These are phyloP conservation scores for Eurytoma adleriae DNA, from an alignment of 2,888 invertebrate species.

Conservation along the genomic window DNA sequence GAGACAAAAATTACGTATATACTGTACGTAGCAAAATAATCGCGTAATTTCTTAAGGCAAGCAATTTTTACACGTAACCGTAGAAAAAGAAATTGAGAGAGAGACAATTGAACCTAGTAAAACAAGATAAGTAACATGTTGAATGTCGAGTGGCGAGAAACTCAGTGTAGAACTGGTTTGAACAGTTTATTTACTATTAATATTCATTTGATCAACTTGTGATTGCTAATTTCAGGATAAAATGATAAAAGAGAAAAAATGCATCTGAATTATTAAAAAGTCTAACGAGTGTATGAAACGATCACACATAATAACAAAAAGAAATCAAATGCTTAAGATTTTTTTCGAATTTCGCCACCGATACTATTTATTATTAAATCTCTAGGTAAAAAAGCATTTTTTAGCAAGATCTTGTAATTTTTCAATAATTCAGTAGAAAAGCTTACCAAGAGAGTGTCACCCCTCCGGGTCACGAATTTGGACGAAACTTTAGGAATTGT, in stretches of 20 bases:
- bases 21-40: slow-evolving; percentile 38
- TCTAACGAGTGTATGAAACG: slow-evolving; percentile 32
- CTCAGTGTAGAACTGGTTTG: slow-evolving; percentile 44
- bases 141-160: slow-evolving; percentile 58
- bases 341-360: background rate
- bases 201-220: slow-evolving; percentile 22
- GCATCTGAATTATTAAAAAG: slow-evolving; percentile 51
- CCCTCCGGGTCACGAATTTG: too few relatives aligned
- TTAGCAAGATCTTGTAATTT: slow-evolving; percentile 35
- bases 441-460: too few relatives aligned
- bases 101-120: background rate
- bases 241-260: slow-evolving; percentile 22
- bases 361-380: slow-evolving; percentile 28
- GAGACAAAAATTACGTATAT: slow-evolving; percentile 23
- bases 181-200: slow-evolving; percentile 27
- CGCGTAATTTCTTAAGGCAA: slow-evolving; percentile 49
- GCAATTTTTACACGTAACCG: slow-evolving; percentile 53
- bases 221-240: slow-evolving; percentile 7
- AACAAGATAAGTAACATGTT: slow-evolving; percentile 43
- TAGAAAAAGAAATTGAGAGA: slow-evolving; percentile 31
- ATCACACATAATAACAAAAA: background rate
- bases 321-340: slow-evolving; percentile 5
- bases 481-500: too few relatives aligned
- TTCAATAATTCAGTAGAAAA: slow-evolving; percentile 51
- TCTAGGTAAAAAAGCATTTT: slow-evolving; percentile 18